A percentile compares a stretch with the other conserved stretches of the same genome.
These are phyloP conservation scores for Cremastinae sp. DNA, from an alignment of 2,888 invertebrate species.

Conservation along the genomic window DNA sequence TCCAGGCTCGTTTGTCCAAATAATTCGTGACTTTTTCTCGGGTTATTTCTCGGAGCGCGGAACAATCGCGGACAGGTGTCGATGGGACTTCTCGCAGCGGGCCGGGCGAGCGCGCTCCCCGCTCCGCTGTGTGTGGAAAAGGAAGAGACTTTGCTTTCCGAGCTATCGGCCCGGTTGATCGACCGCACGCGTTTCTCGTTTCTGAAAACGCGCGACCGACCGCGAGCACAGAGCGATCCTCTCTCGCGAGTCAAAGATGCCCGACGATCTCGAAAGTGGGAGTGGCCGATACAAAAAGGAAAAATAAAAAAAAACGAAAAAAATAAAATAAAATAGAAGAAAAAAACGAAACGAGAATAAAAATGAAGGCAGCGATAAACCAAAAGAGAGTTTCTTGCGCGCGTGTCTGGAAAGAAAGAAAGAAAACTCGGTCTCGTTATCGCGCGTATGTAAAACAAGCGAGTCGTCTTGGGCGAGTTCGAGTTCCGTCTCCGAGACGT, in stretches of 20 bases:
- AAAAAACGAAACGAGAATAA: conserved; percentile 26
- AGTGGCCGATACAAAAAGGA: conserved; percentile 60
- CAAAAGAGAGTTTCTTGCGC: conserved; percentile 42
- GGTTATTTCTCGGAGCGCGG: conserved; percentile 17
- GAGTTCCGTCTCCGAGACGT: conserved; percentile 26
- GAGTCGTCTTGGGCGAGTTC: conserved; percentile 16
- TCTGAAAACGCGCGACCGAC: conserved; percentile 38
- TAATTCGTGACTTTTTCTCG: conserved; percentile 54
- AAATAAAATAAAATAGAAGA: conserved; percentile 55
- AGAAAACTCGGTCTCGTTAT: conserved; percentile 56
- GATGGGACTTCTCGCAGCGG: conserved; percentile 39
- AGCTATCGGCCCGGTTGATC: conserved; percentile 53
- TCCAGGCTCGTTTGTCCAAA: conserved; percentile 59
- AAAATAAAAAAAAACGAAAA: conserved; percentile 24
- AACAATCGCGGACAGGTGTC: conserved; percentile 51
- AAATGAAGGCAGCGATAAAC: conserved; percentile 49
- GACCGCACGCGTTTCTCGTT: conserved; percentile 56
- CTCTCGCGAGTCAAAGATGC: not conserved
- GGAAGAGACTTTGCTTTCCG: conserved; percentile 12
- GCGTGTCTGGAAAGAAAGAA: conserved; percentile 50
- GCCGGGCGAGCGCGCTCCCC: not conserved
- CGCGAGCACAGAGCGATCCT: not conserved
- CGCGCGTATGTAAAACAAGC: conserved; percentile 47
- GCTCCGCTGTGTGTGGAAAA: not conserved
- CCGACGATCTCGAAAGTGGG: conserved; percentile 49